These are phyloP conservation scores for Pithys albifrons DNA, from an alignment of 2,113 vertebrate species.

Conservation along the genomic window DNA sequence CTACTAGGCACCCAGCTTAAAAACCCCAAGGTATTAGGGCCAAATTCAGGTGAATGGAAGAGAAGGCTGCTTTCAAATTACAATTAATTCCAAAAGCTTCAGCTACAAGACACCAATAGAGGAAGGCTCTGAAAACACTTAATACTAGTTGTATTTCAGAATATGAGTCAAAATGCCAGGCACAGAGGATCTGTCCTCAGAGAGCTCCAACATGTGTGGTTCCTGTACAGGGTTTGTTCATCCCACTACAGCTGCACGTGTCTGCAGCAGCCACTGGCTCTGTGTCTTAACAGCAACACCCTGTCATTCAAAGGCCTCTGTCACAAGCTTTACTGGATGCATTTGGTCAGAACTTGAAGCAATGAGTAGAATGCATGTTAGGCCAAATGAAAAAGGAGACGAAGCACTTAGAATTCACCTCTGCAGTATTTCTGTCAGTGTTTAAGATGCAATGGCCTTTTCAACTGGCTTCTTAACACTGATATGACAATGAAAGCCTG, in stretches of 20 bases:
- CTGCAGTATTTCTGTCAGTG: neutral
- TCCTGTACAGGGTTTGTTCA: neutral
- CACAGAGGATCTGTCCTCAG: neutral
- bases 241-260: neutral
- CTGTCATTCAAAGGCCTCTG: neutral
- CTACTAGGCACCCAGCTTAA: neutral
- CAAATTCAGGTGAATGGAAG: neutral
- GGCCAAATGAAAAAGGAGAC: neutral
- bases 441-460: neutral
- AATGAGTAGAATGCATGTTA: neutral
- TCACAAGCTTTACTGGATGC: neutral
- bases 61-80: neutral
- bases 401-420: neutral
- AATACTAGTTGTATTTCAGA: neutral
- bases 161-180: neutral
- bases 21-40: accelerated
- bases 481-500: neutral
- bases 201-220: neutral
- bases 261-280: neutral
- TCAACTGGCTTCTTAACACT: neutral
- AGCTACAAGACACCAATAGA: neutral
- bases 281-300: neutral
- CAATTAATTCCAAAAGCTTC: neutral
- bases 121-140: neutral
- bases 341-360: neutral